Base-by-base conservation (phyloP, 1,140 invertebrate species). In the Lordiphosa collinella region DNA sequence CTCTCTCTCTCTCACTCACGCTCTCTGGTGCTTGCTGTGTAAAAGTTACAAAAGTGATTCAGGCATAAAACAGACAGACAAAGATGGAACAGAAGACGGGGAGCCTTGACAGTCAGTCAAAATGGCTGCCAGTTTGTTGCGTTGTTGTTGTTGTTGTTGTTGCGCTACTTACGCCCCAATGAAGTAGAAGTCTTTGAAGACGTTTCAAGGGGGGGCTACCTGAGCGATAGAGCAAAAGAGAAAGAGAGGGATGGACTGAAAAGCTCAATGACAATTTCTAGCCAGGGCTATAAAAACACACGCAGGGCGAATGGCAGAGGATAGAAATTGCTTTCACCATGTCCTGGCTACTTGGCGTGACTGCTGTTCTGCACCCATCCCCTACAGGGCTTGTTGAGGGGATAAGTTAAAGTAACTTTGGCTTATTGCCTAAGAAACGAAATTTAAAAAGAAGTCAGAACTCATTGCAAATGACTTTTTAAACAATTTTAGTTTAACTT, bases 41-140 rank as follows among this genome's bases (percentile, higher is more conserved):
- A 64, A 78, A 78, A 78, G 73, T 78, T 78, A 59, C 74, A 78
- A 78, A 78, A 78, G 73, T 78, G 73, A 78, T 78, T 78, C 73
- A 60, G 72, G 68, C 67, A 72, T 72, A 78, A 72, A 32, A 52
- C 73, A 72, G 73, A 57, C 55, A 53, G 60, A 66, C 32, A 14
- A 31, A 47, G 12, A 13, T 35, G 25, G 8, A 32, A 9, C 8
- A 34, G 25, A 36, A 13, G 44, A 31, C 12, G 38, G n/a, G 25
- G 32, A 25, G 13, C 38, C 47, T 18, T 50, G 48, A 36, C 72
- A 62, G 73, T 78, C 73, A 76, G 62, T 78, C 73, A 78, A 78
- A 70, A 78, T 78, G 73, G 73, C 73, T 67, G 73, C 73, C 73
- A 68, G 61, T 48, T n/a, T 62, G 18, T 18, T 18, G 18, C 18